phyloP scores from a whole-genome alignment of 2,113 vertebrate genomes.

The Lampris megalopsis region DNA sequence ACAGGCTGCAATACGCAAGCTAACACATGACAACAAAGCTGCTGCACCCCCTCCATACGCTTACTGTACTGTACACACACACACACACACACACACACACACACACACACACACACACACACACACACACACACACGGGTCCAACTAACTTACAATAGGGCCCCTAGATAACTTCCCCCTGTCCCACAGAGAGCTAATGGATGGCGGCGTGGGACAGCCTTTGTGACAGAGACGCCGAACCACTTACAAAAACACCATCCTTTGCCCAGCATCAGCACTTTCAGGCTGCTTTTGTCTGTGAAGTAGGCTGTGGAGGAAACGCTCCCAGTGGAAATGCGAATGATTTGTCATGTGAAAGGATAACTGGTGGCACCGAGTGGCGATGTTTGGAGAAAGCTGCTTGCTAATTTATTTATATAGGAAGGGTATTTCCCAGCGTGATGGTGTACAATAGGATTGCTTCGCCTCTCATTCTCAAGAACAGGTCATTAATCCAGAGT shows the following conservation, averaged over 20 bases:
- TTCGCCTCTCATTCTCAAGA: not conserved
- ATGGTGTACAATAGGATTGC: conserved; percentile 25
- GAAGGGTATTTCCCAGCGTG: conserved; percentile 20
- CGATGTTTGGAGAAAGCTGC: conserved; percentile 33
- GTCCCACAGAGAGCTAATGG: conserved; percentile 75
- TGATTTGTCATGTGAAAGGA: conserved; percentile 67
- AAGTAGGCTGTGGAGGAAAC: conserved; percentile 70
- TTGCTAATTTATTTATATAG: conserved; percentile 17
- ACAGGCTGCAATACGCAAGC: too few relatives aligned
- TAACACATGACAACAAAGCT: too few relatives aligned
- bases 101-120: conserved; percentile 39
- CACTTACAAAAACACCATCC: conserved; percentile 74
- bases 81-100: conserved; percentile 20
- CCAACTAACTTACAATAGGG: conserved; percentile 74
- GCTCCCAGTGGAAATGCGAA: conserved; percentile 68
- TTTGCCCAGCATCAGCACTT: conserved; percentile 78
- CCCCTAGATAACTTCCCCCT: conserved; percentile 77
- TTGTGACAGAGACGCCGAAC: conserved; percentile 66
- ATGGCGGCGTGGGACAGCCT: conserved; percentile 58
- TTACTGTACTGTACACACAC: not conserved
- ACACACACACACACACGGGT: conserved; percentile 40
- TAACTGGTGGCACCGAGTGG: conserved; percentile 47
- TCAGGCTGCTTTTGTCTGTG: conserved; percentile 70
- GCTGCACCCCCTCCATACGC: too few relatives aligned
- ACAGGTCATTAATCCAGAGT: conserved; percentile 21